These are phyloP conservation scores for Coracopsis vasa DNA, from an alignment of 2,113 vertebrate species.

Conservation along the genomic window DNA sequence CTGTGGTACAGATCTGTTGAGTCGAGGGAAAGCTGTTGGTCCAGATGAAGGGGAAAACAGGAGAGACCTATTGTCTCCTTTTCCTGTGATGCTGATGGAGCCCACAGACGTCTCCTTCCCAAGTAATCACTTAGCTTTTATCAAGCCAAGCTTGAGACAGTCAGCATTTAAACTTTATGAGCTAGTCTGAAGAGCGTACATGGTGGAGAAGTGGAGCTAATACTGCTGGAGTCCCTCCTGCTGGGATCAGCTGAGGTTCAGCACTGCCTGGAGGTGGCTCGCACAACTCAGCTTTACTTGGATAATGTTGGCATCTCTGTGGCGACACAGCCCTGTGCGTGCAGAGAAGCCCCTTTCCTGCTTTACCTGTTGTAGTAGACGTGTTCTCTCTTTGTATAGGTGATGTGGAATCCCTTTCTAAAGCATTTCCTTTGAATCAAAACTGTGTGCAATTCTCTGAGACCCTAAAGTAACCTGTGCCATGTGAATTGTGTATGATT, in stretches of 20 bases:
- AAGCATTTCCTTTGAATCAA: neutral
- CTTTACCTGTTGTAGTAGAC: neutral
- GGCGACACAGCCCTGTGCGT: neutral
- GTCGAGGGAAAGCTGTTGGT: neutral
- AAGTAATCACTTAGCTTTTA: neutral
- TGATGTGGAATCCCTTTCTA: neutral
- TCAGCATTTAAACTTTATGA: neutral
- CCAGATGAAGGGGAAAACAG: neutral
- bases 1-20: neutral
- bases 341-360: neutral
- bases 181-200: neutral
- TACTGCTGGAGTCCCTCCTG: neutral
- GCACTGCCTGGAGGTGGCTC: neutral
- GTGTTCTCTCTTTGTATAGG: neutral
- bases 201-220: neutral
- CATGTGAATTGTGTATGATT: accelerated
- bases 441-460: neutral
- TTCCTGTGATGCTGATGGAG: neutral
- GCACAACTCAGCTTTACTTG: neutral
- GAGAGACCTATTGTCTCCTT: neutral
- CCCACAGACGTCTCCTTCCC: neutral
- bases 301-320: neutral
- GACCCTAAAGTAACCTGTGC: neutral
- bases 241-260: neutral
- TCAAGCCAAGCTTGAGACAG: neutral